Base-by-base conservation (phyloP, 2,113 vertebrate genomes). In the Anseranas semipalmata region DNA sequence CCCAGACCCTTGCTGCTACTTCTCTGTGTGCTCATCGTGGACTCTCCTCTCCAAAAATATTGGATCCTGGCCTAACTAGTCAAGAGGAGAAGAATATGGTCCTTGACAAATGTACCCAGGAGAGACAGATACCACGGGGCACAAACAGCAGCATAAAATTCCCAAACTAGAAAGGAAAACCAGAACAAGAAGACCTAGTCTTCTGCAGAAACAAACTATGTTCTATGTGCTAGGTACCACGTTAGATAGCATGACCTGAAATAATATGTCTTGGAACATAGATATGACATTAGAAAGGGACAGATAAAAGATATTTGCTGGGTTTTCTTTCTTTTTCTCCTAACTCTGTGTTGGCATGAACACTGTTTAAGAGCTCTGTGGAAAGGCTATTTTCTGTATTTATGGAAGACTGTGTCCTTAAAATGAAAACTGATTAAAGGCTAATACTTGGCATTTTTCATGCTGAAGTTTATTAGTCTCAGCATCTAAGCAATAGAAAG, bases 21-120 rank as follows among this genome's bases (percentile, higher is more conserved):
- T 35, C 58, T 82, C 25, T 2, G 2, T 1, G 2, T 9, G 10
- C 46, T 43, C 3, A 7, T 21, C 6, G 8, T 9, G 11, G n/a
- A 25, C 46, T 48, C 14, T 65, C 35, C 15, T 52, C 59, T 82
- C 71, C 18, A 56, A 67, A 83, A 62, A 25, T 6, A 1, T 4
- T 11, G 27, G 55, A 50, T 45, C 3, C 0, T 20, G 58, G 52
- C 33, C 45, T 28, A 41, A 3, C 30, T 60, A 33, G 35, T 41
- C 33, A 74, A 41, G 35, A 39, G 15, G 24, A 74, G 56, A 50
- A 50, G 12, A 41, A 65, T 3, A 32, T 0, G 4, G 58, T 37
- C 18, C 70, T 4, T 15, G n/a, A 59, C n/a, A 66, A 55, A 59
- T 2, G 21, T 33, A 25, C 12, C 33, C 12, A 20, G 7, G 2